Evolutionary conservation across 2,113 vertebrate species (phyloP), one percentile per base, ranked within the genome.

Genomic region (Cairina moschata): DNA sequence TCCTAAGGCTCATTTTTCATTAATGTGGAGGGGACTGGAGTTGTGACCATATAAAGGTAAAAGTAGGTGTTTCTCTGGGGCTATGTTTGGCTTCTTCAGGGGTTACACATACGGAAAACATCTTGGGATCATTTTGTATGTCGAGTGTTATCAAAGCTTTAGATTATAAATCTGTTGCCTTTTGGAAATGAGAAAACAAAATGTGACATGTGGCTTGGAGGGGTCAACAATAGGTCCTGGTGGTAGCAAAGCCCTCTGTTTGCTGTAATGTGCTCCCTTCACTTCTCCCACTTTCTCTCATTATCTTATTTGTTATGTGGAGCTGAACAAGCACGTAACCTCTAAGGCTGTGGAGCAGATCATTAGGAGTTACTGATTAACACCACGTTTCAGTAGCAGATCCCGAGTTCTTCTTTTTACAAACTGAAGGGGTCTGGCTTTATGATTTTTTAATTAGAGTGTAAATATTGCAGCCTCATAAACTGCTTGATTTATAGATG

Each of bases 401-500:
- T 98, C 96, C 96, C 7, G 83, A 94, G 96, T 96, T 98, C 79
- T 95, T 94, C 96, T 97, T 98, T 98, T 97, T 98, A 97, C 97
- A 96, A 86, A 91, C 97, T 97, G 97, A 98, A 98, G 97, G 97
- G 90, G 91, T 93, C 97, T 97, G 97, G 97, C 97, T 98, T 99
- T 98, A 98, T 98, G 98, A 98, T 98, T 98, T 99, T 98, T 99
- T 99, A 99, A 99, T 99, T 98, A 97, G 98, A 98, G 97, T 98
- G 98, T 98, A 99, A 99, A 99, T 98, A 99, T 97, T 92, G 95
- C 94, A 98, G 97, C 97, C 96, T 97, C 97, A 98, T 98, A 98
- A 98, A 98, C 95, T 74, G 82, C 85, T 95, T 99, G 98, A 99
- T 98, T 98, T 98, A 98, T 98, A 93, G 97, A 95, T 97, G 98